Evolutionary conservation across 2,113 vertebrate genomes (phyloP).

Genomic region (Lepus americanus): DNA sequence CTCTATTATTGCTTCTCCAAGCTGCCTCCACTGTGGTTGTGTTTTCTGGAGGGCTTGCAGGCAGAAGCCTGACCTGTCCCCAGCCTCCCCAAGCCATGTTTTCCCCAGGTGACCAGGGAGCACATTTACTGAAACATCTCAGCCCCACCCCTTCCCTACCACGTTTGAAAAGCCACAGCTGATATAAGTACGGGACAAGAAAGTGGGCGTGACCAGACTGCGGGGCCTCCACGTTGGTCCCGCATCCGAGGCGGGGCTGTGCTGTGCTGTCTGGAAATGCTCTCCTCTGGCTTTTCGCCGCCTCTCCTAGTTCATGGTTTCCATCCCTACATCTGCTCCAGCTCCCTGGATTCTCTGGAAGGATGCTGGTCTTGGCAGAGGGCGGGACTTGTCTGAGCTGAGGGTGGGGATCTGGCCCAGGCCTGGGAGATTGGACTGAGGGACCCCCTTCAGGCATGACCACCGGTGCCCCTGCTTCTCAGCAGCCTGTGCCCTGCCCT

Average conservation of each 20-base stretch:
- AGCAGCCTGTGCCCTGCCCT: neutral
- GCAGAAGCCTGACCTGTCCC: slow-evolving; percentile 69
- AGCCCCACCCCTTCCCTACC: neutral
- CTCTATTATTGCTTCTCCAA: neutral
- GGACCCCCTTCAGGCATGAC: neutral
- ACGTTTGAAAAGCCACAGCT: slow-evolving; percentile 74
- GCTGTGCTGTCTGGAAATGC: slow-evolving; percentile 84
- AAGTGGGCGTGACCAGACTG: slow-evolving; percentile 85
- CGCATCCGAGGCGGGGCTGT: slow-evolving; percentile 83
- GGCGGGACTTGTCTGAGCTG: neutral
- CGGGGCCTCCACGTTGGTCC: slow-evolving; percentile 82
- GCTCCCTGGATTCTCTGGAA: neutral
- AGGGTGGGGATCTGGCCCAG: neutral
- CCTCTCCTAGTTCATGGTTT: slow-evolving; percentile 85
- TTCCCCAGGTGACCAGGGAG: too few species aligned
- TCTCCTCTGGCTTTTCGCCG: slow-evolving; percentile 83
- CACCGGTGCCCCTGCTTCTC: neutral
- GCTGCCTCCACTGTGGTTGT: neutral
- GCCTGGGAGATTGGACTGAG: neutral
- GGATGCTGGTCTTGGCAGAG: neutral
- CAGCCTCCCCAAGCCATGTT: neutral
- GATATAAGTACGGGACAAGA: slow-evolving; percentile 87
- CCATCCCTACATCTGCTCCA: slow-evolving; percentile 15
- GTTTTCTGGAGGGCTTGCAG: slow-evolving; percentile 38
- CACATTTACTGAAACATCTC: slow-evolving; percentile 70